Conservation (phyloP, 2,113 vertebrate species). For the Percopsis transmontana region DNA sequence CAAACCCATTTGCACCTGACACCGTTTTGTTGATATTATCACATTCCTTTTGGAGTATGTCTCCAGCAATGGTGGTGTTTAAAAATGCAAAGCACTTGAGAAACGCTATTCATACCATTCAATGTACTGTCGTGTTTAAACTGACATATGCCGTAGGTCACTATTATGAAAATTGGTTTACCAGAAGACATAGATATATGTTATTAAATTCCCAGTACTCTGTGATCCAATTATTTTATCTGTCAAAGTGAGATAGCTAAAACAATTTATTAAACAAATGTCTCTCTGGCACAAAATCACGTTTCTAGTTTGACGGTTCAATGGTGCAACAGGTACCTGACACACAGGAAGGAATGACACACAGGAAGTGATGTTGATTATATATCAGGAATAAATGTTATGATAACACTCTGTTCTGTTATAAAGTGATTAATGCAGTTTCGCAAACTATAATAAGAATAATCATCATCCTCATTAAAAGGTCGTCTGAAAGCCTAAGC, state of each 20-base stretch:
- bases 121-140: conserved; percentile 48
- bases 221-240: conserved; percentile 62
- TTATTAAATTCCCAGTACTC: conserved; percentile 38
- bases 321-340: conserved; percentile 16
- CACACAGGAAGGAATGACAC: too few relatives aligned
- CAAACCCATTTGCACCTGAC: conserved; percentile 76
- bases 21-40: conserved; percentile 70
- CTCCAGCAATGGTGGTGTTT: conserved; percentile 33
- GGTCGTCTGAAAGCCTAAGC: too few relatives aligned
- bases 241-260: conserved; percentile 25
- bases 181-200: conserved; percentile 43
- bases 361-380: too few relatives aligned
- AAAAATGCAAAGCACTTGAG: conserved; percentile 51
- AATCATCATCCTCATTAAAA: too few relatives aligned
- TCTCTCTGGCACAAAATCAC: conserved; percentile 17
- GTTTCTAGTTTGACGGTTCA: too few relatives aligned
- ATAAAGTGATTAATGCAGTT: too few relatives aligned
- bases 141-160: conserved; percentile 49
- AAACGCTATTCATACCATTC: conserved; percentile 49
- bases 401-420: too few relatives aligned
- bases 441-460: too few relatives aligned
- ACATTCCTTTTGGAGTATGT: conserved; percentile 54
- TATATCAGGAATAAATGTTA: too few relatives aligned
- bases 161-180: conserved; percentile 60
- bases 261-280: conserved; percentile 38